Evolutionary conservation across 1,140 invertebrate species (phyloP).

Genomic region (Rhopalosiphum padi): DNA sequence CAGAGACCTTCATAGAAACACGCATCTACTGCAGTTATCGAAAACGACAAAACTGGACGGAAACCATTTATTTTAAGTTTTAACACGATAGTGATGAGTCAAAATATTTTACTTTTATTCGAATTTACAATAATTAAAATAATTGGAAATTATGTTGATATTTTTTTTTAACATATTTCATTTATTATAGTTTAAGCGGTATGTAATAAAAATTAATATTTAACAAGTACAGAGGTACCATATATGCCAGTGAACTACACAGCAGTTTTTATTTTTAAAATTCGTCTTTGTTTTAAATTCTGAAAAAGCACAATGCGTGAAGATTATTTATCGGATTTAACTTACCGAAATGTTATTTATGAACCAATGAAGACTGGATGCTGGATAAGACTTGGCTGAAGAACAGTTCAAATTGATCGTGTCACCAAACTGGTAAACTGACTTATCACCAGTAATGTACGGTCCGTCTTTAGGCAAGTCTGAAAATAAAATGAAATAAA

Average conservation of each 20-base stretch:
- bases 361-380: slow-evolving; percentile 79
- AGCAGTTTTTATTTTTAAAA: neutral
- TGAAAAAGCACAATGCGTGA: neutral
- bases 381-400: slow-evolving; percentile 79
- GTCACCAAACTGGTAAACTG: slow-evolving; percentile 80
- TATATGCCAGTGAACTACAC: neutral
- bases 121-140: neutral
- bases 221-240: neutral
- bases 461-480: slow-evolving; percentile 79
- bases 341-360: slow-evolving; percentile 81
- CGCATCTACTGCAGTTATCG: neutral
- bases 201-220: too few species aligned
- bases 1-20: neutral
- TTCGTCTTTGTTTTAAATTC: neutral
- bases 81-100: neutral
- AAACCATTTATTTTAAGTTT: slow-evolving; percentile 16
- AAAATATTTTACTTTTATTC: neutral
- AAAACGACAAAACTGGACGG: neutral
- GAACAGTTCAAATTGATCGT: slow-evolving; percentile 83
- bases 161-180: neutral
- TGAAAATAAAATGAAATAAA: slow-evolving; percentile 63
- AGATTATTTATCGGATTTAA: slow-evolving; percentile 48
- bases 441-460: slow-evolving; percentile 78
- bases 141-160: neutral
- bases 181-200: neutral